Evolutionary conservation across 1,140 invertebrate species (phyloP), one percentile per base, ranked within the genome.

Genomic region (Monomorium pharaonis): DNA sequence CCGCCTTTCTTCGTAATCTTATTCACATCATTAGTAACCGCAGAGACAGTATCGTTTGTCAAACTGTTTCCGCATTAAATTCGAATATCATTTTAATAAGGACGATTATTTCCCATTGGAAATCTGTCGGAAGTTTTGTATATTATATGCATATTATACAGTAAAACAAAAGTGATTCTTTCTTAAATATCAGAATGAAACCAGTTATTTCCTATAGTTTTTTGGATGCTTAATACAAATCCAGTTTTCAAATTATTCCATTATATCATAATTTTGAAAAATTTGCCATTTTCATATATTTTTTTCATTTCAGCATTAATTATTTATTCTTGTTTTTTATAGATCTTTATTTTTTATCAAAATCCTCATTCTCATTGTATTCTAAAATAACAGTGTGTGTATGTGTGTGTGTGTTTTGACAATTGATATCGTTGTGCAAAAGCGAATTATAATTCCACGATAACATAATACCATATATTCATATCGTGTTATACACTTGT

Each of bases 1-100:
- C 10, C 62, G 62, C 51, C 51, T 58, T 83, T 72, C 37, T 42
- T 24, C 37, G 24, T 54, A 69, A 83, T 83, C 51, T 72, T 44
- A 83, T 83, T 47, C 37, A 60, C 67, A 47, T 83, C 67, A 72
- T 83, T 72, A 72, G 67, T 83, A 72, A 44, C 18, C 18, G 14
- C 37, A 58, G 37, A 42, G 2, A 70, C 65, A 44, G 72, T 83
- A 83, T 72, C 24, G 14, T 69, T 5, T 69, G n/a, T 27, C 18
- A 27, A 83, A 72, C 7, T 9, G 51, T 33, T 33, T 44, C 14
- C 51, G 27, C 24, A 47, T 72, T 60, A 30, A 83, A 58, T 72
- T n/a, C 24, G 27, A 70, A 69, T 69, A 30, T 72, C 21, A 12
- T 58, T 80, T 81, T 83, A 83, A 44, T 58, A 72, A 14, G 21